Conservation (phyloP, 2,797 vertebrate genomes). For the Pelodytes ibericus region DNA sequence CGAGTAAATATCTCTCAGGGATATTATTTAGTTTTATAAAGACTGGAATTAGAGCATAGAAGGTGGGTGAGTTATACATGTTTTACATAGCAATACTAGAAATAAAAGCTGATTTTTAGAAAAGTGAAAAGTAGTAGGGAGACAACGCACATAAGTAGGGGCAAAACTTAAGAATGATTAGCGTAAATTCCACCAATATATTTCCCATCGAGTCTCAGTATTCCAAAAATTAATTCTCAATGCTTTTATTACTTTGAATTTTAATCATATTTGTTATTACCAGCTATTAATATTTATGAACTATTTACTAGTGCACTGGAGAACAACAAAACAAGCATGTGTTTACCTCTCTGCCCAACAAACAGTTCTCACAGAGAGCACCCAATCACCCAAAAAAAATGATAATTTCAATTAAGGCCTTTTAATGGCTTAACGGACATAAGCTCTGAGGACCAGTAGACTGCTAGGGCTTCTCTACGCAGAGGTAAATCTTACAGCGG, state of each 20-base stretch:
- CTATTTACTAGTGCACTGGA: conserved; percentile 51
- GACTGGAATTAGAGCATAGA: no score
- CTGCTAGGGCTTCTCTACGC: conserved; percentile 79
- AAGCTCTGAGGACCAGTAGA: conserved; percentile 74
- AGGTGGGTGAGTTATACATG: no score
- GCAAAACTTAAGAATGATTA: no score
- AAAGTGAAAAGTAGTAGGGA: no score
- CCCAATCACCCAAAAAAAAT: not conserved
- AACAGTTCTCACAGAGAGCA: not conserved
- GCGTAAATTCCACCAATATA: no score
- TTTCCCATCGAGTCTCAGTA: no score
- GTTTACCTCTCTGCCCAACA: not conserved
- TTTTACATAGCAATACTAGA: no score
- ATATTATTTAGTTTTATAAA: no score
- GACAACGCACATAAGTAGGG: no score
- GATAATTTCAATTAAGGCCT: not conserved
- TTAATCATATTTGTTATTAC: conserved; percentile 57
- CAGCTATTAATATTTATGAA: conserved; percentile 64
- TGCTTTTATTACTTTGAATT: conserved; percentile 22
- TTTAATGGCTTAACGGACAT: conserved; percentile 69
- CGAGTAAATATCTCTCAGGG: no score
- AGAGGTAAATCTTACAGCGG: conserved; percentile 82
- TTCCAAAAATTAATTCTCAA: not conserved
- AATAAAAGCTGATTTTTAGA: no score
- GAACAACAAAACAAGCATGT: not conserved